phyloP scores from a whole-genome alignment of 2,888 invertebrate genomes.

The Hydroisotoma schaefferi region DNA sequence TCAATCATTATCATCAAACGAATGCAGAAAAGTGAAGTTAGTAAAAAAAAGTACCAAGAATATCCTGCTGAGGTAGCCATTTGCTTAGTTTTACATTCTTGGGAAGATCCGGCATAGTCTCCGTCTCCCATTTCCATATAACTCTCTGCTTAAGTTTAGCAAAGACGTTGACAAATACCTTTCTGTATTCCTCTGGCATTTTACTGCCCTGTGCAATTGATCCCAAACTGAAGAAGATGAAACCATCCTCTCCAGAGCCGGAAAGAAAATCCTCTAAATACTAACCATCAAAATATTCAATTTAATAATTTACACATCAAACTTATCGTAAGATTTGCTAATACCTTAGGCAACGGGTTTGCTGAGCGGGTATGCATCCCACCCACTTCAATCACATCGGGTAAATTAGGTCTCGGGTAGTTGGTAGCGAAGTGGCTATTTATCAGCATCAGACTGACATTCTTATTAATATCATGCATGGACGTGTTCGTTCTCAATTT shows the following conservation, averaged over 20 bases:
- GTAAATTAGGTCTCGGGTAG: constrained; percentile 37
- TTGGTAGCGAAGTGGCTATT: constrained; percentile 45
- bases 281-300: constrained; percentile 7
- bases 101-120: constrained; percentile 59
- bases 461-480: constrained; percentile 32
- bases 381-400: constrained; percentile 47
- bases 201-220: constrained; percentile 75
- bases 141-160: constrained; percentile 72
- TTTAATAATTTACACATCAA: not conserved
- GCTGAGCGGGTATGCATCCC: constrained; percentile 47
- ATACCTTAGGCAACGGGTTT: constrained; percentile 46
- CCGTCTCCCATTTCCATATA: constrained; percentile 71
- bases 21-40: not conserved
- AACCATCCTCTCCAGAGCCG: constrained; percentile 60
- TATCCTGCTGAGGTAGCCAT: constrained; percentile 70
- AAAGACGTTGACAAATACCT: constrained; percentile 68
- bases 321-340: not conserved
- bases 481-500: constrained; percentile 32
- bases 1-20: not conserved
- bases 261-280: constrained; percentile 22
- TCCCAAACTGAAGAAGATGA: constrained; percentile 81
- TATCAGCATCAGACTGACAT: constrained; percentile 41
- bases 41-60: constrained; percentile 55
- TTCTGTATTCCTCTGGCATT: constrained; percentile 70
- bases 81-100: constrained; percentile 63